Conservation (phyloP, 2,113 vertebrate genomes). For the Loxodonta africana region DNA sequence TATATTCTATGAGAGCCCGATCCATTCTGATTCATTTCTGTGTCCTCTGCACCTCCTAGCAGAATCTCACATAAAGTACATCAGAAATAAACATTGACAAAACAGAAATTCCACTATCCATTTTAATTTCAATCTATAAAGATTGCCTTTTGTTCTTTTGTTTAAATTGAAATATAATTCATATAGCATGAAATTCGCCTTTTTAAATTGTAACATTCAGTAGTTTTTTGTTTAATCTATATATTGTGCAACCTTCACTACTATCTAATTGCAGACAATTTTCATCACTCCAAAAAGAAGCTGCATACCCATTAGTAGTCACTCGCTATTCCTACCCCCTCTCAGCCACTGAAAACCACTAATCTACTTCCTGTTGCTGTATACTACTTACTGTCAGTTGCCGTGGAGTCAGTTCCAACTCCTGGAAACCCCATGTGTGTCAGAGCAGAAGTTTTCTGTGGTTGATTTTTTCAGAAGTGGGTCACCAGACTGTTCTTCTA, state of each 20-base stretch:
- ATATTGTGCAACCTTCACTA: not conserved
- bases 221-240: not conserved
- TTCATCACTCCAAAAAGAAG: no score
- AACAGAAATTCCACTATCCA: not conserved
- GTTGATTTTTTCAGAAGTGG: not conserved
- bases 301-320: no score
- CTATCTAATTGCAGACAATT: not conserved
- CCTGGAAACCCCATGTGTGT: not conserved
- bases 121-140: constrained; percentile 32
- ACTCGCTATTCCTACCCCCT: no score
- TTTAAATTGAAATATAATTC: not conserved
- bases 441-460: not conserved
- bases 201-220: not conserved
- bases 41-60: not conserved
- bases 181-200: not conserved
- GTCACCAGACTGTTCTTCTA: not conserved
- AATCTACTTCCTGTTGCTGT: no score
- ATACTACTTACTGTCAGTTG: not conserved
- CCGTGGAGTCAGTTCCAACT: not conserved
- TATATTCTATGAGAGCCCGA: not conserved
- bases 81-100: not conserved
- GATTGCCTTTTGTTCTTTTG: not conserved
- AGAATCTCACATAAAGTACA: not conserved
- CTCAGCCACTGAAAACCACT: no score
- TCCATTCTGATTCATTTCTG: not conserved